A percentile compares a stretch with the other conserved stretches of the same genome.
These are phyloP conservation scores for Peromyscus melanophrys DNA, from an alignment of 2,797 vertebrate species.

Conservation along the genomic window DNA sequence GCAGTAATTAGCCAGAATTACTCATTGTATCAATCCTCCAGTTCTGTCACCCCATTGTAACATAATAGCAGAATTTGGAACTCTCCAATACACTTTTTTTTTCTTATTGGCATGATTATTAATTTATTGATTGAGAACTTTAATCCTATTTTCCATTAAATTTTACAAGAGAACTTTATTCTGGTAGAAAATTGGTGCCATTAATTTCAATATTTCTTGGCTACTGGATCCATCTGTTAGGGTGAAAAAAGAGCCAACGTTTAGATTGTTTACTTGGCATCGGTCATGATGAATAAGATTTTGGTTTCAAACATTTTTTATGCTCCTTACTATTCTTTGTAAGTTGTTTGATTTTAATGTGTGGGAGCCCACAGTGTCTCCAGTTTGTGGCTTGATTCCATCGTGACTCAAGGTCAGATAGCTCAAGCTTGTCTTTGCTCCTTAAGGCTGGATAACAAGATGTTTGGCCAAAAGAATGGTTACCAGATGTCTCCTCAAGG, in stretches of 20 bases:
- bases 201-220: background rate
- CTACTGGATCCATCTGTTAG: background rate
- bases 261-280: background rate
- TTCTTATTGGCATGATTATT: background rate
- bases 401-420: too few relatives aligned
- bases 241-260: background rate
- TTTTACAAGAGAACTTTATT: background rate
- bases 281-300: background rate
- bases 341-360: constrained; percentile 32
- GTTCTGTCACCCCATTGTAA: background rate
- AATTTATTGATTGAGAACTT: background rate
- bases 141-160: background rate
- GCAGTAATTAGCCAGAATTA: background rate
- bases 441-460: too few relatives aligned
- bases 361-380: too few relatives aligned
- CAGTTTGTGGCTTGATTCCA: too few relatives aligned
- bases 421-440: too few relatives aligned
- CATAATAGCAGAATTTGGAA: background rate
- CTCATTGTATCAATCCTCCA: background rate
- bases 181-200: background rate
- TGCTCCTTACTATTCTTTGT: background rate
- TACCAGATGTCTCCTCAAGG: too few relatives aligned
- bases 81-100: background rate
- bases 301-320: background rate
- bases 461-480: too few relatives aligned